A percentile compares a stretch with the other conserved stretches of the same genome.
These are phyloP conservation scores for Campoletis sonorensis DNA, from an alignment of 1,140 invertebrate genomes.

Conservation along the genomic window DNA sequence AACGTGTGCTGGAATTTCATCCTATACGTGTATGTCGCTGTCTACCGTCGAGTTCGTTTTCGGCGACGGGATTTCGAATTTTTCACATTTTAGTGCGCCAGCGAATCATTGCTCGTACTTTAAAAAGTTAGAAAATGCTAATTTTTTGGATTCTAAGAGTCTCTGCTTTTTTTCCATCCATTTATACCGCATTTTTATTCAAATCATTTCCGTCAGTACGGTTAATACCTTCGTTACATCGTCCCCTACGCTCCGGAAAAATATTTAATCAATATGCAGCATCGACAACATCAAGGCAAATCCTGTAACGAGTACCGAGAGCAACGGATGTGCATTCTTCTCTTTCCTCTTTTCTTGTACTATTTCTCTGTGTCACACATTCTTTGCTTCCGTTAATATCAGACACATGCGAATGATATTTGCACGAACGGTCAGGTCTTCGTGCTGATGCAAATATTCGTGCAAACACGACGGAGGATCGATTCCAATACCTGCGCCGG, in stretches of 20 bases:
- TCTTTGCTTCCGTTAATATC: conserved; percentile 4
- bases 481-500: background rate
- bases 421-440: background rate
- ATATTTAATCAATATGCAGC: conserved; percentile 2
- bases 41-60: background rate
- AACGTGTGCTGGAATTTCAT: background rate
- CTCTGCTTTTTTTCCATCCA: no score
- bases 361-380: no score
- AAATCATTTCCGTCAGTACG: background rate
- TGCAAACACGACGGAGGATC: conserved; percentile 33
- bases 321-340: background rate
- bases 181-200: no score
- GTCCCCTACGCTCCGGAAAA: background rate
- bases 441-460: conserved; percentile 13
- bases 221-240: no score
- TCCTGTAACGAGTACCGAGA: background rate
- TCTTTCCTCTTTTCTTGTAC: background rate
- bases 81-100: background rate
- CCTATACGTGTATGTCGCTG: background rate
- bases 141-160: no score
- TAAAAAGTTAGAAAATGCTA: no score
- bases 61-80: background rate
- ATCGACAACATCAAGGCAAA: background rate
- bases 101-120: background rate
- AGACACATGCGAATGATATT: conserved; percentile 2